Evolutionary conservation across 53 echinoderm and acorn worm species (phyloP), one percentile per base, ranked within the genome.

Genomic region (Temnopleurus reevesii): DNA sequence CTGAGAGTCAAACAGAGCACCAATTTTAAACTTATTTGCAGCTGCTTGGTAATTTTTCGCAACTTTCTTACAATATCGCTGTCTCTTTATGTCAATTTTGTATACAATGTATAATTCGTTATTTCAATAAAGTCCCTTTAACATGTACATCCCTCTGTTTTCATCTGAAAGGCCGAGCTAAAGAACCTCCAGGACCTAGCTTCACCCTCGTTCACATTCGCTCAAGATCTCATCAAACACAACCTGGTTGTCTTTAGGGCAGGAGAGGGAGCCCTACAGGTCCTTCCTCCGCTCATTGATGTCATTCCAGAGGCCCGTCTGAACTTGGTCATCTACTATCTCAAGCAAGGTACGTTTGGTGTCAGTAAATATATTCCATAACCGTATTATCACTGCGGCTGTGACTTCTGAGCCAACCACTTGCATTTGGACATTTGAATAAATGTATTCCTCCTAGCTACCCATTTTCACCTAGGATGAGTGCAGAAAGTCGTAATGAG

Each of bases 241-340:
- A 97, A 97, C 60, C 91, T 97, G 91, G 98, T 97, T 24, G 98
- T 97, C 21, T 97, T 97, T 90, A 76, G 95, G 45, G 95, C 91
- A 19, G 98, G 98, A 21, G 98, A 97, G 87, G 95, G 98, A 0
- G 98, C 98, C 54, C 87, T 97, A 2, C 98, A 97, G 63, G 90
- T 97, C 0, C 89, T 97, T 63, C 95, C 95, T n/a, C 98, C 98
- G 8, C 93, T 97, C 38, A 97, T 97, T 29, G 98, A 97, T 85
- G 95, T 97, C 86, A 97, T 97, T 41, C 98, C 98, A 43, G 98
- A 97, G 84, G 98, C 98, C 13, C 90, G 98, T 43, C 94, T 97
- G 51, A 97, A 97, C 86, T 92, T 97, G 17, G 98, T 97, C 64
- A 97, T 97, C 84, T 95, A 97, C 77, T 95, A 97, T 83, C 94